Evolutionary conservation across 2,888 invertebrate species (phyloP).

Genomic region (Patella depressa): DNA sequence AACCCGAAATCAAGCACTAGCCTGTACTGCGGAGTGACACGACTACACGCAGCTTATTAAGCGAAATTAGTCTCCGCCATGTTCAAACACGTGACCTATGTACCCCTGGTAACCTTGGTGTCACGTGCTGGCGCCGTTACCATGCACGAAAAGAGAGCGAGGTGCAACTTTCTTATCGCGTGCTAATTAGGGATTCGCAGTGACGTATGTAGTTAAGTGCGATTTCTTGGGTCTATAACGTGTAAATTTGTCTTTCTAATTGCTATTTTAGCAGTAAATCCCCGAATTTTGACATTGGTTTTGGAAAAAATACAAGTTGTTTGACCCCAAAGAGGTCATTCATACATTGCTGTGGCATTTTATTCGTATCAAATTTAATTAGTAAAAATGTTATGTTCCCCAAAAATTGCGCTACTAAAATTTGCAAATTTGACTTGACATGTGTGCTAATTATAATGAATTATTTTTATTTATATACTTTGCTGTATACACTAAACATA

Average conservation of each 20-base stretch:
- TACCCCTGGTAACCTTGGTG: slow-evolving; percentile 1
- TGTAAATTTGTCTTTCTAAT: not conserved
- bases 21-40: not conserved
- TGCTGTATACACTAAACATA: no score
- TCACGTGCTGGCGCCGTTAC: slow-evolving; percentile 9
- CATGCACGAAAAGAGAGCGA: not conserved
- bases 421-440: no score
- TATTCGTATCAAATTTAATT: no score
- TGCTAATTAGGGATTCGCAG: not conserved
- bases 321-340: no score
- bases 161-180: not conserved
- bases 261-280: no score
- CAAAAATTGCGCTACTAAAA: no score
- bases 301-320: no score
- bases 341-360: no score
- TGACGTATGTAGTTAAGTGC: not conserved
- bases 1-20: not conserved
- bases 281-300: no score
- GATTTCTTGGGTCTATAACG: not conserved
- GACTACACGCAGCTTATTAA: slow-evolving; percentile 12
- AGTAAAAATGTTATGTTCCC: no score
- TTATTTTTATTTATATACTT: no score
- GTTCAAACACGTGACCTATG: slow-evolving; percentile 8
- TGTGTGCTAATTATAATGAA: no score
- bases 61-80: slow-evolving; percentile 9